These are phyloP conservation scores for Suillia variegata DNA, from an alignment of 2,888 invertebrate species.

Conservation along the genomic window DNA sequence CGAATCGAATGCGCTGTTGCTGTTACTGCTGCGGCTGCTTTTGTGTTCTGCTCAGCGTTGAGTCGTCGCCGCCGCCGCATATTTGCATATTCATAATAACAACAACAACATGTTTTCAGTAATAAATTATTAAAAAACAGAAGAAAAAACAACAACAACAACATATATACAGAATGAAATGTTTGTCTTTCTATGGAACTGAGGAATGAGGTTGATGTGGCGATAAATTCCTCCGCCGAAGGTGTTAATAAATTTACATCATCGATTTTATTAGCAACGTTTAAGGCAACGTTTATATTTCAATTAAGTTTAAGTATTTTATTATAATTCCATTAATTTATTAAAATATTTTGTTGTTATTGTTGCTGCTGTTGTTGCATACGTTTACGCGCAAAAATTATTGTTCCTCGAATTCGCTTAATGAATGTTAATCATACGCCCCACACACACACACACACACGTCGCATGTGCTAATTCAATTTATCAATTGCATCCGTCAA, in stretches of 20 bases:
- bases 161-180: no score
- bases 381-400: no score
- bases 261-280: conserved; percentile 52
- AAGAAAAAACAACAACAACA: no score
- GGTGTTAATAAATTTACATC: conserved; percentile 51
- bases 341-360: conserved; percentile 21
- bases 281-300: conserved; percentile 27
- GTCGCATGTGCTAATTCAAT: no score
- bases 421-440: conserved; percentile 34
- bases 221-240: conserved; percentile 21
- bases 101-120: background rate
- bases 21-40: no score
- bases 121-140: no score
- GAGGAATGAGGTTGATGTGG: background rate
- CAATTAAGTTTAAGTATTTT: conserved; percentile 28
- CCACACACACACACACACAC: background rate
- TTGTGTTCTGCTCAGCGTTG: background rate
- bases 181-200: no score
- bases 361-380: no score
- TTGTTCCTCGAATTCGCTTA: conserved; percentile 8
- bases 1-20: no score
- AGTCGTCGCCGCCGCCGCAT: background rate
- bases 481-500: no score
- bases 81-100: conserved; percentile 5
- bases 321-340: no score